phyloP scores from a whole-genome alignment of 2,888 invertebrate genomes.

The Dynastes hyllus region DNA sequence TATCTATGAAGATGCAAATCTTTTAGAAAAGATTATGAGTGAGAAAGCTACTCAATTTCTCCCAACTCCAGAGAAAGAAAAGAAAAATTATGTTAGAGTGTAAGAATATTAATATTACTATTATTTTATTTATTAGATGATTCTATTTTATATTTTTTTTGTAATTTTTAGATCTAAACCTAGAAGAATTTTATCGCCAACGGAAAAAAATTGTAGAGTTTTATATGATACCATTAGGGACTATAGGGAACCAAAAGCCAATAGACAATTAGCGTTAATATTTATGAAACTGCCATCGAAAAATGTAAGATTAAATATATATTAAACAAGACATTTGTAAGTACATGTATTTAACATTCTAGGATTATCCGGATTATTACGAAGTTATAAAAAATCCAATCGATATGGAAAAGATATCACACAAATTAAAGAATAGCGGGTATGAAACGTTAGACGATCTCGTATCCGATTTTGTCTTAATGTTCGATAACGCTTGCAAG shows the following conservation, averaged over 20 bases:
- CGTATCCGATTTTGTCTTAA: slow-evolving; percentile 90
- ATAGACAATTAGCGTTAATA: slow-evolving; percentile 92
- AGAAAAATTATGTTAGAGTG: slow-evolving; percentile 66
- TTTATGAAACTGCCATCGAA: slow-evolving; percentile 97
- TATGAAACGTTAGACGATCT: slow-evolving; percentile 91
- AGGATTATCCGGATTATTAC: slow-evolving; percentile 97
- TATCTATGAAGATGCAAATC: slow-evolving; percentile 95
- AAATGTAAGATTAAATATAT: slow-evolving; percentile 72
- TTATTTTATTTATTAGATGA: not conserved
- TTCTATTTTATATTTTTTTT: slow-evolving; percentile 24
- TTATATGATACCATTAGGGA: slow-evolving; percentile 93
- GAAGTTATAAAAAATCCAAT: slow-evolving; percentile 97
- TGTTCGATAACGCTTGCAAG: slow-evolving; percentile 98
- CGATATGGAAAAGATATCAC: slow-evolving; percentile 95
- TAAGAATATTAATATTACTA: slow-evolving; percentile 59
- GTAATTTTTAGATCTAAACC: slow-evolving; percentile 66
- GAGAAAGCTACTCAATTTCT: slow-evolving; percentile 83
- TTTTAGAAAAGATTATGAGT: slow-evolving; percentile 87
- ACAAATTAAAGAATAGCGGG: slow-evolving; percentile 83
- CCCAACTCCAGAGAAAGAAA: slow-evolving; percentile 72
- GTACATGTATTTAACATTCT: slow-evolving; percentile 52
- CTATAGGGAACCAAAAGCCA: slow-evolving; percentile 87
- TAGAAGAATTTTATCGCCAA: slow-evolving; percentile 74
- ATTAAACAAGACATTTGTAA: not conserved
- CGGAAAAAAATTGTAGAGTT: slow-evolving; percentile 86